Base-by-base conservation (phyloP, 2,113 vertebrate species). In the Notothenia coriiceps region DNA sequence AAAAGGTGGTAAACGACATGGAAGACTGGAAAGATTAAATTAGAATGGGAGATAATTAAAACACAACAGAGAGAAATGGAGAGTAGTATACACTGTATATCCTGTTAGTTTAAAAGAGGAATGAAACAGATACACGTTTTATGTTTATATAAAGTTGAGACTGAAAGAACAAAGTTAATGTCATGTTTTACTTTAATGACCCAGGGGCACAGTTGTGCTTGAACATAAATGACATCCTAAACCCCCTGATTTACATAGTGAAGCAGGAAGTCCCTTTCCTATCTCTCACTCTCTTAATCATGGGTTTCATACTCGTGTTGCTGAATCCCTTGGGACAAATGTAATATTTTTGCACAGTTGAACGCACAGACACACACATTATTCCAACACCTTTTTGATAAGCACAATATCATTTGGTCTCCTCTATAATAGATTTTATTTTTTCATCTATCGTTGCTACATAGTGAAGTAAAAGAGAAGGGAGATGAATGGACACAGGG, bases 131-230 rank as follows among this genome's bases (percentile, higher is more conserved):
- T 52, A 18, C 2, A 44, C 3, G 2, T 40, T 35, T 6, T 47
- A 18, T 0, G 5, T 25, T 22, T 66, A 44, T 10, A 65, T 70
- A 20, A 43, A 35, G 50, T 54, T 57, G 69, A 55, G 73, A 68
- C 69, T 54, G 60, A 60, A 80, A 82, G 72, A 76, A 49, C 46
- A 51, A 59, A 56, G 64, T 64, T 44, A 35, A 18, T 75, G 15
- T 22, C 49, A 64, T 73, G 60, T 80, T 80, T 79, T 33, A 13
- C 8, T 1, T 73, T 51, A 57, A 40, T 55, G 52, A 57, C 29
- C 46, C 18, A 15, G 18, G 43, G 49, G 55, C 59, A 55, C 46
- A 57, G 46, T 71, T 60, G 51, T 86, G 63, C 33, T 54, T 63
- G 1, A 10, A 56, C 63, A 67, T 70, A 75, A 46, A 74, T 85